Conservation (phyloP, 2,113 vertebrate species). For the Larimichthys polyactis region DNA sequence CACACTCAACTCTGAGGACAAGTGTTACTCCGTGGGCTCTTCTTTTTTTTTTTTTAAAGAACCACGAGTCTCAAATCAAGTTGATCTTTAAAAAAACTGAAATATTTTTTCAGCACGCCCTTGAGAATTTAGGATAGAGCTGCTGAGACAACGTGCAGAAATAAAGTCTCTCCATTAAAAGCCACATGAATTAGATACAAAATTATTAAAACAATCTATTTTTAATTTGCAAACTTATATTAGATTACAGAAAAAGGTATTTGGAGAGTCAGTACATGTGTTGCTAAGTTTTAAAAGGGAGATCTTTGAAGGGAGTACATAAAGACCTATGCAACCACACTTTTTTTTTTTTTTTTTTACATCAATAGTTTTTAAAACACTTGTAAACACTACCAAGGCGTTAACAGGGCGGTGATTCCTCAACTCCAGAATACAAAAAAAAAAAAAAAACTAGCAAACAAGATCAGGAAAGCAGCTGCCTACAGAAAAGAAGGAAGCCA, state of each 20-base stretch:
- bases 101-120: background rate
- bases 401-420: slow-evolving; percentile 69
- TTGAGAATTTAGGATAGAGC: background rate
- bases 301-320: slow-evolving; percentile 84
- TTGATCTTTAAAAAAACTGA: background rate
- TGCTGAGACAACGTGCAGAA: too few relatives aligned
- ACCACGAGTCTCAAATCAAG: background rate
- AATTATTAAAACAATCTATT: slow-evolving; percentile 98
- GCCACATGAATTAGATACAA: slow-evolving; percentile 83
- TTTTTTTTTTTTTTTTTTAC: slow-evolving; percentile 69
- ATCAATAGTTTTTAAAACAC: slow-evolving; percentile 70
- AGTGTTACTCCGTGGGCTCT: background rate
- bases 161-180: background rate
- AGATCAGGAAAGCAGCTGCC: slow-evolving; percentile 88
- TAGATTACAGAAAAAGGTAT: slow-evolving; percentile 96
- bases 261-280: slow-evolving; percentile 92
- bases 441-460: slow-evolving; percentile 75
- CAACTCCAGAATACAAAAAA: slow-evolving; percentile 74
- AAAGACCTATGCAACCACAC: slow-evolving; percentile 82
- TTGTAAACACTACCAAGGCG: slow-evolving; percentile 83
- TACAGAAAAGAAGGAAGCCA: slow-evolving; percentile 88
- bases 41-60: background rate
- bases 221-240: slow-evolving; percentile 99
- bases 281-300: slow-evolving; percentile 91
- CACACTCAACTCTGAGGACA: background rate